phyloP scores from a whole-genome alignment of 1,140 invertebrate genomes.

The Lordiphosa mommai region DNA sequence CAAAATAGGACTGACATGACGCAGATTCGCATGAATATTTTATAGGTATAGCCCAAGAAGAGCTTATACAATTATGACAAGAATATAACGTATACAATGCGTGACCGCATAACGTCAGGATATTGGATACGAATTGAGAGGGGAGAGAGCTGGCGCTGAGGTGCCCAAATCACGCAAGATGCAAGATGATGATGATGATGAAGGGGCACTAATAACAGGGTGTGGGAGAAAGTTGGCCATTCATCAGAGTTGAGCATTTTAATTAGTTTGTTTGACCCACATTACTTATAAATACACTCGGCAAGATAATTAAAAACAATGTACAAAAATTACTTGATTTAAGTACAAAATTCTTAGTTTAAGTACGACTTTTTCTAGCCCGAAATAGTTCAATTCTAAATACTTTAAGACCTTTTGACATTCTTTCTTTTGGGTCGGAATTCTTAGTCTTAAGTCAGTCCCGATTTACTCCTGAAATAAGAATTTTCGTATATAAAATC shows the following conservation, averaged over 20 bases:
- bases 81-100: constrained; percentile 40
- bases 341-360: too few relatives aligned
- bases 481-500: too few relatives aligned
- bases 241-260: constrained; percentile 64
- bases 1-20: constrained; percentile 51
- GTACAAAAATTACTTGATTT: too few relatives aligned
- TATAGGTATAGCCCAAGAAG: constrained; percentile 51
- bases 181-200: constrained; percentile 44
- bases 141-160: constrained; percentile 13
- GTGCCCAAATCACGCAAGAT: constrained; percentile 67
- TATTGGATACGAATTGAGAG: constrained; percentile 21
- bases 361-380: too few relatives aligned
- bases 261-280: constrained; percentile 58
- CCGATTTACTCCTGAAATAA: too few relatives aligned
- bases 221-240: constrained; percentile 58
- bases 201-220: constrained; percentile 67
- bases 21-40: constrained; percentile 77
- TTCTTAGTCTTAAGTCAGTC: too few relatives aligned
- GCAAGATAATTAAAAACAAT: too few relatives aligned
- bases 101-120: constrained; percentile 58
- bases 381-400: too few relatives aligned
- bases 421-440: too few relatives aligned
- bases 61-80: constrained; percentile 56
- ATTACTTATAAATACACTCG: constrained; percentile 10
- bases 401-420: too few relatives aligned